These are phyloP conservation scores for Orthonevra nobilis DNA, from an alignment of 2,888 invertebrate genomes.

Conservation along the genomic window DNA sequence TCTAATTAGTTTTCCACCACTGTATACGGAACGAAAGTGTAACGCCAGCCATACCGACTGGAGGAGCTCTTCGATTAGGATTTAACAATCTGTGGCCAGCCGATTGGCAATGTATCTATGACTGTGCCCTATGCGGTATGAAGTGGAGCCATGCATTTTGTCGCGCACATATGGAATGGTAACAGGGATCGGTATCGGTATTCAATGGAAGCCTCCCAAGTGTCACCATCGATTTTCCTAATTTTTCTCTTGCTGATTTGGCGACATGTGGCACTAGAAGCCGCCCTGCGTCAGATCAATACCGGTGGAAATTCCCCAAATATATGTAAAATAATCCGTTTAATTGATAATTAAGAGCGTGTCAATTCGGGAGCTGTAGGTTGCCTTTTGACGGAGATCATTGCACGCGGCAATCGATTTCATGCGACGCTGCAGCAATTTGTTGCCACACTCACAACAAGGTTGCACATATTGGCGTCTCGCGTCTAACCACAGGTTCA, in stretches of 20 bases:
- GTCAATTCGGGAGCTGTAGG: conserved; percentile 13
- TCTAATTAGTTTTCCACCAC: too few relatives aligned
- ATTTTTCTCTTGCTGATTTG: conserved; percentile 43
- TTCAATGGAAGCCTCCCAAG: conserved; percentile 57
- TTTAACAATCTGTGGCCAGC: conserved; percentile 63
- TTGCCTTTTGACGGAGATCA: neutral
- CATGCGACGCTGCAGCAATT: conserved; percentile 36
- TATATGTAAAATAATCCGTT: too few relatives aligned
- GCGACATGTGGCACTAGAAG: neutral
- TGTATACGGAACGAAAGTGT: conserved; percentile 60
- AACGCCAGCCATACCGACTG: too few relatives aligned
- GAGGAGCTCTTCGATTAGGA: conserved; percentile 39
- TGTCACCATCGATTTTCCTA: conserved; percentile 67
- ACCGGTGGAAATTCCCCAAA: conserved; percentile 60
- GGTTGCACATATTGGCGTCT: conserved; percentile 44
- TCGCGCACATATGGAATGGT: conserved; percentile 51
- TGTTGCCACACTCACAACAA: conserved; percentile 46
- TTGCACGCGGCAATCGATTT: neutral
- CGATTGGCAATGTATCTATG: conserved; percentile 44
- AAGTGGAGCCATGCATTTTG: conserved; percentile 27
- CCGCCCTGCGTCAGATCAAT: conserved; percentile 46
- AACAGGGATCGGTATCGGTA: conserved; percentile 37
- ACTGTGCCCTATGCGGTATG: conserved; percentile 24
- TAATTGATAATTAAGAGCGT: too few relatives aligned
- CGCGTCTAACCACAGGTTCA: conserved; percentile 57